Base-by-base conservation (phyloP, 1,140 invertebrate species). In the Pomacea maculata region DNA sequence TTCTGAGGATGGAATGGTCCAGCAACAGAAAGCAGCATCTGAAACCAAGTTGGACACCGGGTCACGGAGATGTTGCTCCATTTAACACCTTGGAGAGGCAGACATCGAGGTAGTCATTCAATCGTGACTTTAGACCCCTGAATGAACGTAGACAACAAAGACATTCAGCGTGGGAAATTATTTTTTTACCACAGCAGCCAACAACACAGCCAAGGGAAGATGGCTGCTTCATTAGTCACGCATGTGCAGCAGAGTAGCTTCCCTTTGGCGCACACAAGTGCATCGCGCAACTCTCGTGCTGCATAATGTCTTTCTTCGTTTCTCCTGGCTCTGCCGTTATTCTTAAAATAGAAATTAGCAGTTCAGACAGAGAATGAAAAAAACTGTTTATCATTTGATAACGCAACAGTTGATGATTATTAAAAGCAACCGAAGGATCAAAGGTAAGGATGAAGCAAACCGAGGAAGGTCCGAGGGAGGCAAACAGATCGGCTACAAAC, bases 161-260 rank as follows among this genome's bases (percentile, higher is more conserved):
- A 15, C 12, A 11, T 1, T 8, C 12, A 70, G 29, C 29, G 67
- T 25, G 67, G n/a, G 29, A n/a, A n/a, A 34, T 70, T 25, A 11
- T 34, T 25, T 19, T 70, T 25, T 25, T 70, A 21, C 21, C 29
- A 1, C 67, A 70, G 11, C 67, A 34, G 70, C 68, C 77, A 78
- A 70, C 77, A 29, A 57, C 57, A 67, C 57, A 57, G 67, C 77
- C 65, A 29, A 64, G 70, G 63, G 57, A 78, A 78, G 67, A 78
- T 78, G 77, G 77, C 77, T 29, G 77, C 76, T 78, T 64, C 76
- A 68, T 78, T 65, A 78, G 25, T 78, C 76, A 68, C 75, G n/a
- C 25, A 45, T 70, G 70, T 54, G 21, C 65, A 25, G 67, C 77
- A 78, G 77, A 78, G 77, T 78, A 67, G 65, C 65, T 45, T 78